Evolutionary conservation across 1,140 invertebrate genomes (phyloP), one percentile per base, ranked within the genome.

Genomic region (Bombus polaris): DNA sequence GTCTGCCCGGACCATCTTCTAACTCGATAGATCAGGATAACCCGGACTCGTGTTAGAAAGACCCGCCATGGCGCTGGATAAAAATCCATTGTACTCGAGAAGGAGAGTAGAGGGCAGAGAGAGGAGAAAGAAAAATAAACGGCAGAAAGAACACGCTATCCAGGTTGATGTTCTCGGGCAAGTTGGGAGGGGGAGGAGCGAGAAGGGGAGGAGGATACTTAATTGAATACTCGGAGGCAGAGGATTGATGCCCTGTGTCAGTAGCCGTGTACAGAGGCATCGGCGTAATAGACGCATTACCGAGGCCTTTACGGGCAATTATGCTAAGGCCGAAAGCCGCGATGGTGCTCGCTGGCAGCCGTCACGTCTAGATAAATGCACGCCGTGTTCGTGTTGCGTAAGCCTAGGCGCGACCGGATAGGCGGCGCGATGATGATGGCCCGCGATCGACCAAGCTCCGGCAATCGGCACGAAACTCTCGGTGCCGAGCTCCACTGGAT

Each of bases 201-300:
- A 59, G 65, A 59, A 70, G 68, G 39, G 35, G 79, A 70, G 75
- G 76, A 86, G 73, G 68, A 76, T 53, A 86, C 42, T 79, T 84
- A 84, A 84, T 84, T 84, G 83, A 84, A 84, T 81, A 81, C 83
- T 62, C 75, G 76, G 39, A 59, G 75, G 72, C 65, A 62, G 13
- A 84, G 83, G 83, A 84, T 84, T 79, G 83, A 84, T 84, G 83
- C 76, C 76, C 66, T 71, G 66, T 79, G 83, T 84, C 83, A 79
- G 83, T 84, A 84, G 83, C 76, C 83, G 83, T 79, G 82, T 84
- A 79, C 76, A 72, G 83, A 84, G 76, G 83, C 75, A 84, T 71
- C 76, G 76, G 75, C 76, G 83, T 84, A 84, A 84, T 84, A 79
- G 75, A 84, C 83, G 76, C 70, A 84, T 84, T 84, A 84, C 83